Conservation (phyloP, 30 jellyfish, hydroid and myxozoan genomes). For the Morbakka virulenta region DNA sequence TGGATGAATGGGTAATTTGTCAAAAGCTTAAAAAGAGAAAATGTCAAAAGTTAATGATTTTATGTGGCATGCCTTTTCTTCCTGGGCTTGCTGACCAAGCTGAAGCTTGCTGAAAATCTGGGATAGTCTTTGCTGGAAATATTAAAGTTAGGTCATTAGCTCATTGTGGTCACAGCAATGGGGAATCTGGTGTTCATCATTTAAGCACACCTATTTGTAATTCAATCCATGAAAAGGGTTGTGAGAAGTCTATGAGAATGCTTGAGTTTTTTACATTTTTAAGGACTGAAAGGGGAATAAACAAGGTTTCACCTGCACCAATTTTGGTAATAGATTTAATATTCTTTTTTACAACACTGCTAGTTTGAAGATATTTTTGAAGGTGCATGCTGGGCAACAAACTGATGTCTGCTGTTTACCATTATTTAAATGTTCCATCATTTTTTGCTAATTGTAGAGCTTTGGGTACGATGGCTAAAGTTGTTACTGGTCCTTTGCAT, state of each 20-base stretch:
- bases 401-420: constrained; percentile 13
- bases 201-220: constrained; percentile 19
- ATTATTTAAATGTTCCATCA: constrained; percentile 9
- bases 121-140: constrained; percentile 38
- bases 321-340: constrained; percentile 32
- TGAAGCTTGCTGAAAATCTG: constrained; percentile 31
- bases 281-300: not conserved
- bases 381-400: not conserved
- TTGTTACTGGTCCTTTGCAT: constrained; percentile 21
- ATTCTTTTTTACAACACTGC: constrained; percentile 26
- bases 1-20: constrained; percentile 24
- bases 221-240: constrained; percentile 43
- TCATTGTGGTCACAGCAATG: constrained; percentile 44
- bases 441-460: too few species aligned
- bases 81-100: constrained; percentile 64
- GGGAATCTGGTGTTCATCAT: constrained; percentile 52
- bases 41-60: not conserved
- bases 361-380: constrained; percentile 9
- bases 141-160: constrained; percentile 50
- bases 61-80: constrained; percentile 51
- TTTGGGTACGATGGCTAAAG: constrained; percentile 6
- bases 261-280: constrained; percentile 18
- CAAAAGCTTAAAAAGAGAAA: constrained; percentile 2
- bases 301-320: constrained; percentile 14
- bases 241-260: constrained; percentile 41